Evolutionary conservation across 2,888 invertebrate species (phyloP).

Genomic region (Platycheirus rosarum): DNA sequence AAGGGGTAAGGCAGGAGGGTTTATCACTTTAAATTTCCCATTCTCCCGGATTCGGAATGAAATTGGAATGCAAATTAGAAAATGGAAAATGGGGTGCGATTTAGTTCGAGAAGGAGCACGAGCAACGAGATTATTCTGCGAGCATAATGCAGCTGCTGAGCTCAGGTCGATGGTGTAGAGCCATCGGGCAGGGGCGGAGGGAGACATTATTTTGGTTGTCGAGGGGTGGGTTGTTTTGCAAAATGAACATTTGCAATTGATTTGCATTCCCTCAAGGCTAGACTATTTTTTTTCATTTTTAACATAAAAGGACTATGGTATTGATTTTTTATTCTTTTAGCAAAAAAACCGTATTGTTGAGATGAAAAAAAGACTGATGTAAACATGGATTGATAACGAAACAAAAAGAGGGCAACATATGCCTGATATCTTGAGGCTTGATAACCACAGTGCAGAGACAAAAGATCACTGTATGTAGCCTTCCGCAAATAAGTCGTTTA

Average conservation of each 20-base stretch:
- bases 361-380: neutral
- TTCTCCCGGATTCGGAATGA: conserved; percentile 33
- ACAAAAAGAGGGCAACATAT: neutral
- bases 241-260: conserved; percentile 42
- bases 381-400: neutral
- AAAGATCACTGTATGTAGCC: no score
- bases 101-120: neutral
- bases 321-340: neutral
- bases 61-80: conserved; percentile 66
- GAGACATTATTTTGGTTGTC: conserved; percentile 18
- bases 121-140: conserved; percentile 32
- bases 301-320: neutral
- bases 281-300: neutral
- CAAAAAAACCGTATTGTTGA: neutral
- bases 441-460: neutral
- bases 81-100: conserved; percentile 41
- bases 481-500: no score
- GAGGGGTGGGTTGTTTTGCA: conserved; percentile 5
- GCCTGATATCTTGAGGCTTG: neutral
- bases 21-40: conserved; percentile 40
- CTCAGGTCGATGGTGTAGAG: no score
- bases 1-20: neutral
- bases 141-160: conserved; percentile 36
- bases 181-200: neutral
- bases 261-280: conserved; percentile 36